Evolutionary conservation across 2,888 invertebrate genomes (phyloP), one percentile per base, ranked within the genome.

Genomic region (Ferrisia virgata): DNA sequence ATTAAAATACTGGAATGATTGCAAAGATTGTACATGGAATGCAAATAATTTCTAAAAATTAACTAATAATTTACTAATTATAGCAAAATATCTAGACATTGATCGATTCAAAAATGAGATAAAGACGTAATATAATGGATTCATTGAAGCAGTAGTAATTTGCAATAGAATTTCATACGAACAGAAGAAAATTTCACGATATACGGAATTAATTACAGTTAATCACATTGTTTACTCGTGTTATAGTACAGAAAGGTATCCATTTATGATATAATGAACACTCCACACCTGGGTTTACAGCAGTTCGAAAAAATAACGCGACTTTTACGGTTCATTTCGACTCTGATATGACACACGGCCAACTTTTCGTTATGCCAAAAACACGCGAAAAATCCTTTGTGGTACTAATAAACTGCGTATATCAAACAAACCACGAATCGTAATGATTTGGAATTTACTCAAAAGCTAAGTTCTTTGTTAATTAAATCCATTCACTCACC

Each of bases 281-380:
- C 64, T 28, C 64, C 13, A 64, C 64, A 28, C 64, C 64, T 64
- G 64, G 28, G 28, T 64, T 25, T 28, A 64, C 28, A 13, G 28
- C 1, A 64, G 15, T 28, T 11, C 0, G 1, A 15, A 64, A 28
- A 15, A 64, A 64, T 15, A 25, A 31, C 11, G 31, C 15, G 15
- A 64, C 25, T 64, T 64, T 64, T 64, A 64, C 28, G 53, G 53
- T 53, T 53, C 64, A 64, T 13, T 64, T 64, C 13, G 28, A n/a
- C 15, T 15, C 1, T 4, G 3, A 28, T 28, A 64, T 3, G 64
- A 64, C 5, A 64, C 15, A 18, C 53, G 15, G 72, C 72, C 72
- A 76, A 76, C 18, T 76, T 47, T 69, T 69, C 69, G 25, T 25
- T 13, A 76, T 36, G 72, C 72, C 72, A 76, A 76, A 36, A 76